Evolutionary conservation across 2,113 vertebrate species (phyloP).

Genomic region (Puma concolor): DNA sequence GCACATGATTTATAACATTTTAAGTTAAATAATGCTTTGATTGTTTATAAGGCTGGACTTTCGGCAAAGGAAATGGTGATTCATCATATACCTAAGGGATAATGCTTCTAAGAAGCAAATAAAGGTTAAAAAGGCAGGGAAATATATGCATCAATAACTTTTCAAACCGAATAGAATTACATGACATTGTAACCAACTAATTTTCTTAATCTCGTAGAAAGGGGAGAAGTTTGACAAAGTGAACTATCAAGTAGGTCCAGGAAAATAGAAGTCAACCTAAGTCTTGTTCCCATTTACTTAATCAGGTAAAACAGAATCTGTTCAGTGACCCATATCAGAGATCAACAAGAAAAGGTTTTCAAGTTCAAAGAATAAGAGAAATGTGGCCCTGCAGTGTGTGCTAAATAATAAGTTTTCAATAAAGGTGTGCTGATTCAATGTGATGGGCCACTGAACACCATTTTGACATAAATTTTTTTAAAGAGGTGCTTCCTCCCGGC

Average conservation of each 20-base stretch:
- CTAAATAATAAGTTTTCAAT: background rate
- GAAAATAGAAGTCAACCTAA: background rate
- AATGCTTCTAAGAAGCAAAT: slow-evolving; percentile 35
- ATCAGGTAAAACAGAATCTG: slow-evolving; percentile 48
- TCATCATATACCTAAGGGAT: background rate
- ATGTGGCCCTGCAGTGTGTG: background rate
- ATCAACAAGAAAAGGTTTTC: slow-evolving; percentile 61
- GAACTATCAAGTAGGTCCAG: background rate
- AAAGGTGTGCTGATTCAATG: slow-evolving; percentile 53
- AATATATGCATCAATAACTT: background rate
- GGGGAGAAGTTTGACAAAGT: background rate
- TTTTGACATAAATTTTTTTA: slow-evolving; percentile 72
- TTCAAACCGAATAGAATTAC: background rate
- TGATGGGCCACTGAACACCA: slow-evolving; percentile 57
- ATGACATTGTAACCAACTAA: background rate
- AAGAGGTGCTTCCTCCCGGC: slow-evolving; percentile 33
- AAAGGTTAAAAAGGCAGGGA: slow-evolving; percentile 31
- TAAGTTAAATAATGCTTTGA: slow-evolving; percentile 53
- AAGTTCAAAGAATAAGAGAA: slow-evolving; percentile 59
- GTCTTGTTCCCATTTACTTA: slow-evolving; percentile 43
- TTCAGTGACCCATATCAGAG: slow-evolving; percentile 60
- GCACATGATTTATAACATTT: slow-evolving; percentile 43
- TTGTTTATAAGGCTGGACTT: background rate
- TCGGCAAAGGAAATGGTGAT: background rate
- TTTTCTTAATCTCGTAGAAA: background rate